Evolutionary conservation across 2,113 vertebrate genomes (phyloP), one percentile per base, ranked within the genome.

Genomic region (Oncorhynchus kisutch): DNA sequence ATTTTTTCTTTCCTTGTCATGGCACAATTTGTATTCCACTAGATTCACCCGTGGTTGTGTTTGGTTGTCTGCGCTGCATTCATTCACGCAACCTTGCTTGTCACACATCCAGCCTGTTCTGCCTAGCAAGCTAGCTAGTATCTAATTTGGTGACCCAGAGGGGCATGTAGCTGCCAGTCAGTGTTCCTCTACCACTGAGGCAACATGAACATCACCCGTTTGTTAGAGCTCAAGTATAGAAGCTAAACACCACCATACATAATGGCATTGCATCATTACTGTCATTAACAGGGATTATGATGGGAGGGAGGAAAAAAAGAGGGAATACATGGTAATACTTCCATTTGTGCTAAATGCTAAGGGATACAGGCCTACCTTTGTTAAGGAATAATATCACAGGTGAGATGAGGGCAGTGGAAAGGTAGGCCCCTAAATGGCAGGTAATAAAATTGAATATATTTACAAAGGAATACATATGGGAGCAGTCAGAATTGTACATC

Each of bases 211-310:
- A 76, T 65, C 62, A 25, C 22, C 70, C n/a, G 54, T 78, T 78
- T 76, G 67, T 82, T 57, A 76, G 48, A 74, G 75, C 51, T 45
- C 27, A 68, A 25, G 76, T 67, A 73, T 77, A 81, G 24, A 79
- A 51, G 84, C 72, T 64, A 75, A 86, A 85, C 70, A 75, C 45
- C 67, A 67, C 78, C 51, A 34, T 78, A 72, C 77, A 73, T 86
- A 88, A 85, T 72, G 87, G 80, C 78, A 78, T 70, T 73, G 34
- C 76, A 84, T 88, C 88, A 91, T 88, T 81, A 82, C 73, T 79
- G 84, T 85, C 78, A 86, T 83, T 87, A 86, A 9, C 2, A 20
- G 75, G 54, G 78, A 81, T 77, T 65, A 51, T 24, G 54, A 72
- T 74, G 24, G 74, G 16, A 54, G 49, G 70, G 70, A 83, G 60